These are phyloP conservation scores for Nycticryphes semicollaris DNA, from an alignment of 2,113 vertebrate genomes.

Conservation along the genomic window DNA sequence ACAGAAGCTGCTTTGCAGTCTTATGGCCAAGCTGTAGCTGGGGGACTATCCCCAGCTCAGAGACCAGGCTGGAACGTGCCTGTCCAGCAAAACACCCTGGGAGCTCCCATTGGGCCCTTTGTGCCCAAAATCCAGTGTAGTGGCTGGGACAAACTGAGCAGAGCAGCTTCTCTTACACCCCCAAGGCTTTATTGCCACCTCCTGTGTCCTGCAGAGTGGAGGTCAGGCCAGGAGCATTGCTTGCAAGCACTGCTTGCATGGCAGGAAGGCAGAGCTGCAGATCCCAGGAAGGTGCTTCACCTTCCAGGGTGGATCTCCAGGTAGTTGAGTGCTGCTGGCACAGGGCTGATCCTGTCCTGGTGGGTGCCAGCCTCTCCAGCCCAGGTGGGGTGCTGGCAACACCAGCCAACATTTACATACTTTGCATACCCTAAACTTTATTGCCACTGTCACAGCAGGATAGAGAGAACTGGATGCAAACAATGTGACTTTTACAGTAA, in stretches of 20 bases:
- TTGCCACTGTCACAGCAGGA: not conserved
- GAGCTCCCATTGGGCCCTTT: not conserved
- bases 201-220: not conserved
- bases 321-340: not conserved
- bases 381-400: not conserved
- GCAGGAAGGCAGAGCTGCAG: not conserved
- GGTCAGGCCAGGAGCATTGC: not conserved
- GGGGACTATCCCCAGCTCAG: not conserved
- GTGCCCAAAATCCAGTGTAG: not conserved
- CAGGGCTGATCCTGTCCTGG: not conserved
- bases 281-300: not conserved
- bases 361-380: not conserved
- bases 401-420: not conserved
- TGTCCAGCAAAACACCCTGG: not conserved
- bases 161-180: not conserved
- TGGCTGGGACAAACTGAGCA: accelerated
- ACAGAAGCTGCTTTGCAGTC: not conserved
- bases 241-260: not conserved
- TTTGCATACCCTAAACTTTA: not conserved
- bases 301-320: not conserved
- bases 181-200: not conserved
- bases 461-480: not conserved
- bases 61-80: not conserved
- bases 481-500: not conserved
- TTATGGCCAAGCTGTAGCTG: not conserved